Base-by-base conservation (phyloP, 2,113 vertebrate genomes). In the Cheilinus undulatus region DNA sequence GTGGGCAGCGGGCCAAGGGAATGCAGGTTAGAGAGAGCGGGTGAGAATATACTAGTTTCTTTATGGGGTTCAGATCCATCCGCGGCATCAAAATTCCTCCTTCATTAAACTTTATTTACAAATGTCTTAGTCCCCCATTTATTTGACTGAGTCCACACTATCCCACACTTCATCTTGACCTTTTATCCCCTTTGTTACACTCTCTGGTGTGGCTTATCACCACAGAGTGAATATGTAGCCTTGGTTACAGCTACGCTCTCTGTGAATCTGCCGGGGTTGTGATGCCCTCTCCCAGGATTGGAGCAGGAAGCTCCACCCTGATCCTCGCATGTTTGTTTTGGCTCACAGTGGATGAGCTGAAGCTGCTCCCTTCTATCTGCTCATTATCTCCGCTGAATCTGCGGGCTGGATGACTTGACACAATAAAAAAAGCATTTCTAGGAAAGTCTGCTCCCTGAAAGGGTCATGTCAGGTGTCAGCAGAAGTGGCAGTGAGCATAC, bases 291-390 rank as follows among this genome's bases (percentile, higher is more conserved):
- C 83, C 68, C 72, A 89, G 75, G 73, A 85, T 80, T 76, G 56
- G 26, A 54, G 73, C 86, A 91, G 91, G 90, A 93, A 91, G 88
- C 89, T 82, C 84, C 92, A 89, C 91, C 92, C 80, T 86, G 66
- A 85, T 74, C 80, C 69, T 17, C 60, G 64, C 58, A 36, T 91
- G 86, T 86, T 92, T 89, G 65, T 82, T 86, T 89, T 79, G 81
- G 85, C 84, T 86, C 22, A 73, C 11, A 11, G 8, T 54, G 23
- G 81, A 74, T 71, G 3, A 60, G 71, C 84, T 82, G 68, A 82
- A 88, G 73, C 65, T 52, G 38, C 38, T 61, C 38, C 67, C 13
- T 23, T 62, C 36, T 54, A 65, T 85, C 75, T 78, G 67, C 60
- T 60, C 48, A 36, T 72, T 73, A 76, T 84, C 76, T 75, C 22